Percentiles rank a stretch among this genome's conserved stretches.
phyloP scores from a whole-genome alignment of 23 tunicate species.

The Ciona savignyi region DNA sequence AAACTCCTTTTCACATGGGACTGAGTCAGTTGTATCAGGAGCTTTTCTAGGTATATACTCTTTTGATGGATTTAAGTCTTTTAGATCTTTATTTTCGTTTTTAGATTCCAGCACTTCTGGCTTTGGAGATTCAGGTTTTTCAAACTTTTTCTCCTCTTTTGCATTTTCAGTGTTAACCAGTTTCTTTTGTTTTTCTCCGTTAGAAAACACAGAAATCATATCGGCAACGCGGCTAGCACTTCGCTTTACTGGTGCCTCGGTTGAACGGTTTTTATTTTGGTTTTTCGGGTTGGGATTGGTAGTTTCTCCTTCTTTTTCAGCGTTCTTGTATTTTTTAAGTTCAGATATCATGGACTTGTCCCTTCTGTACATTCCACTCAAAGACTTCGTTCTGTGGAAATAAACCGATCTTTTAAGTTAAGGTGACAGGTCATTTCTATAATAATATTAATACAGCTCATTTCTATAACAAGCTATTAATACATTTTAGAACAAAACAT shows the following conservation, averaged over 20 bases:
- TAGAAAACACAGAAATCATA: neutral
- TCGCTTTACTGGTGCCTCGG: neutral
- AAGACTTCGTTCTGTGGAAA: constrained; percentile 40
- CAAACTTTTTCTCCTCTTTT: neutral
- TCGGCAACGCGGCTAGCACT: constrained; percentile 5
- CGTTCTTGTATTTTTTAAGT: neutral
- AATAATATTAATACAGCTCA: too few relatives aligned
- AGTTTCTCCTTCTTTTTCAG: neutral
- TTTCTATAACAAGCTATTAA: too few relatives aligned
- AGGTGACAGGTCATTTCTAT: too few relatives aligned
- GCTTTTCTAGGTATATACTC: too few relatives aligned
- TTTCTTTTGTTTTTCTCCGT: neutral
- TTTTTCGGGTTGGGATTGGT: neutral
- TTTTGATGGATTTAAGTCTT: too few relatives aligned
- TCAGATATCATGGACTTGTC: neutral
- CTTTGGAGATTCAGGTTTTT: too few relatives aligned
- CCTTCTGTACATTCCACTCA: constrained; percentile 53
- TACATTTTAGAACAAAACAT: too few relatives aligned
- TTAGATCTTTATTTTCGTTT: too few relatives aligned
- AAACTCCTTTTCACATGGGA: too few relatives aligned
- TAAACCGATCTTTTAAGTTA: too few relatives aligned
- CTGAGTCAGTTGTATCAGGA: too few relatives aligned
- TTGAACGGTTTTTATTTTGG: neutral
- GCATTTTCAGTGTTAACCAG: neutral
- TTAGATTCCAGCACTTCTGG: too few relatives aligned